These are phyloP conservation scores for Nibea coibor DNA, from an alignment of 2,113 vertebrate genomes.

Conservation along the genomic window DNA sequence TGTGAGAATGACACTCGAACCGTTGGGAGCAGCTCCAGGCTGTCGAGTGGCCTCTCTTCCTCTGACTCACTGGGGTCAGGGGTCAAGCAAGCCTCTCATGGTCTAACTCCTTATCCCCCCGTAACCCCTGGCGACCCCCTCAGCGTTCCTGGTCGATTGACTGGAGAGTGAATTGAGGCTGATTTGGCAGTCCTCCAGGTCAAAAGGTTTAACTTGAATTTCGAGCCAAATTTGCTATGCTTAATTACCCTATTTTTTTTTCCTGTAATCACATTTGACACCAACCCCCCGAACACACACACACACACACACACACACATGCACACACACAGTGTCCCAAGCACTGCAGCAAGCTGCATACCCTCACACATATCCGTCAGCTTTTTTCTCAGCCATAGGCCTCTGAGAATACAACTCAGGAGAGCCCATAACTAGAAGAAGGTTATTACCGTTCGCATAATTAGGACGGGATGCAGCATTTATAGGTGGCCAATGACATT, in stretches of 20 bases:
- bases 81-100: conserved; percentile 27
- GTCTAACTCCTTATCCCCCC: not conserved
- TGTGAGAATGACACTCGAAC: conserved; percentile 10
- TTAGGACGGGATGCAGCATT: conserved; percentile 18
- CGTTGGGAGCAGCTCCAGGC: not conserved
- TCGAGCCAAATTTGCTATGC: conserved; percentile 22
- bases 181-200: conserved; percentile 44
- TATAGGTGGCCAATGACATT: conserved; percentile 40
- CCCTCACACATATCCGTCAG: conserved; percentile 11
- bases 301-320: too few species aligned
- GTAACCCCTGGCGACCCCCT: not conserved
- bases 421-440: conserved; percentile 13
- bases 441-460: conserved; percentile 32
- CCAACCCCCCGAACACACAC: not conserved
- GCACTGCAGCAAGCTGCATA: not conserved
- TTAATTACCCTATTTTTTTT: conserved; percentile 49
- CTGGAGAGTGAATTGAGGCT: conserved; percentile 21
- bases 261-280: conserved; percentile 42
- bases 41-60: not conserved
- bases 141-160: not conserved
- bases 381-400: not conserved
- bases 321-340: too few species aligned
- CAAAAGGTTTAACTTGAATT: conserved; percentile 42
- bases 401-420: conserved; percentile 5
- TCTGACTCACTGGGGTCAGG: not conserved